A percentile compares a stretch with the other conserved stretches of the same genome.
Evolutionary conservation across 1,140 invertebrate species (phyloP).

Genomic region (Eriosoma lanigerum): DNA sequence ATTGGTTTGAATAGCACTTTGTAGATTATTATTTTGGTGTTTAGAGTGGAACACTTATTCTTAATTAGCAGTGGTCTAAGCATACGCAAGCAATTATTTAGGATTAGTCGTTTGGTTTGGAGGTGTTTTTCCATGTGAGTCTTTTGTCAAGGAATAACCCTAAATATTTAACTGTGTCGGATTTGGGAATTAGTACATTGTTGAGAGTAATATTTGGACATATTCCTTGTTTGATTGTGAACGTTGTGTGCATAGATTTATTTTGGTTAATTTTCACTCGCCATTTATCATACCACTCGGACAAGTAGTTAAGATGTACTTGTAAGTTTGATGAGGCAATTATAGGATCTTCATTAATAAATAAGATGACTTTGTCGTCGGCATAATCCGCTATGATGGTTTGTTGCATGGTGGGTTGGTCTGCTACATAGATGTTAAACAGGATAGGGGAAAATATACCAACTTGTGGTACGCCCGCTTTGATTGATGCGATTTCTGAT

Average conservation of each 20-base stretch:
- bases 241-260: neutral
- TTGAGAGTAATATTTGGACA: neutral
- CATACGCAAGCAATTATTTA: neutral
- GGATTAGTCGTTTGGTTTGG: neutral
- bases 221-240: neutral
- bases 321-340: neutral
- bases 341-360: neutral
- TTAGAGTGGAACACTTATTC: no score
- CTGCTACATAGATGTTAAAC: neutral
- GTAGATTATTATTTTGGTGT: no score
- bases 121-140: neutral
- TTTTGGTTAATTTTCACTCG: neutral
- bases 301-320: neutral
- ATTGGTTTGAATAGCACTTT: neutral
- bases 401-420: neutral
- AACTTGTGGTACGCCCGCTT: neutral
- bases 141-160: neutral
- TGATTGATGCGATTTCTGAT: neutral
- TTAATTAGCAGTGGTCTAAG: neutral
- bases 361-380: neutral
- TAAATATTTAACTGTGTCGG: neutral
- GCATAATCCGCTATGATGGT: neutral
- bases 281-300: neutral
- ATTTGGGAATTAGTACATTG: neutral
- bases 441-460: neutral